These are phyloP conservation scores for Dilophus febrilis DNA, from an alignment of 2,888 invertebrate genomes.

Conservation along the genomic window DNA sequence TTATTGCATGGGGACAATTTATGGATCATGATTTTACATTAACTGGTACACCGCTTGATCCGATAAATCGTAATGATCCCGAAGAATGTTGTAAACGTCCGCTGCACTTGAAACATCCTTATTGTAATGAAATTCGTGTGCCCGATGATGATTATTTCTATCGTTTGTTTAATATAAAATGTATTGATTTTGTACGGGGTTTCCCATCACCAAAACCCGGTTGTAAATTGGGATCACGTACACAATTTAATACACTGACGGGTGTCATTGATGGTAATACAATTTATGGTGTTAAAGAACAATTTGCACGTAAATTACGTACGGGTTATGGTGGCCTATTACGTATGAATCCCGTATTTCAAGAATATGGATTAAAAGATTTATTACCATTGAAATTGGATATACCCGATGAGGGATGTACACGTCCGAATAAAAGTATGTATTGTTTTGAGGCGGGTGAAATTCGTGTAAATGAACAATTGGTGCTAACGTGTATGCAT, in stretches of 20 bases:
- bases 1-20: conserved; percentile 89
- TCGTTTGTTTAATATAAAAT: conserved; percentile 63
- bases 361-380: conserved; percentile 74
- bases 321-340: conserved; percentile 66
- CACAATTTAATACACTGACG: conserved; percentile 73
- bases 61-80: conserved; percentile 72
- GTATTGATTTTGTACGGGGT: conserved; percentile 78
- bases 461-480: conserved; percentile 81
- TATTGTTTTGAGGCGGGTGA: conserved; percentile 89
- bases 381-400: conserved; percentile 73
- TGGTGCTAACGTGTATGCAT: conserved; percentile 81
- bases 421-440: conserved; percentile 74
- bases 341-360: conserved; percentile 78
- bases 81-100: conserved; percentile 79
- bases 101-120: conserved; percentile 68
- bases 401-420: conserved; percentile 84
- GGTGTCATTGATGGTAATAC: conserved; percentile 79
- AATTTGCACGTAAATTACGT: conserved; percentile 64
- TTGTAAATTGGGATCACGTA: conserved; percentile 69
- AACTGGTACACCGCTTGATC: conserved; percentile 73
- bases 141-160: conserved; percentile 87
- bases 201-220: conserved; percentile 76
- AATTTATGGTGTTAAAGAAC: conserved; percentile 72
- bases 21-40: conserved; percentile 88
- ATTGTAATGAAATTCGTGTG: conserved; percentile 76